phyloP scores from a whole-genome alignment of 1,140 invertebrate genomes.

The Anastrepha obliqua region DNA sequence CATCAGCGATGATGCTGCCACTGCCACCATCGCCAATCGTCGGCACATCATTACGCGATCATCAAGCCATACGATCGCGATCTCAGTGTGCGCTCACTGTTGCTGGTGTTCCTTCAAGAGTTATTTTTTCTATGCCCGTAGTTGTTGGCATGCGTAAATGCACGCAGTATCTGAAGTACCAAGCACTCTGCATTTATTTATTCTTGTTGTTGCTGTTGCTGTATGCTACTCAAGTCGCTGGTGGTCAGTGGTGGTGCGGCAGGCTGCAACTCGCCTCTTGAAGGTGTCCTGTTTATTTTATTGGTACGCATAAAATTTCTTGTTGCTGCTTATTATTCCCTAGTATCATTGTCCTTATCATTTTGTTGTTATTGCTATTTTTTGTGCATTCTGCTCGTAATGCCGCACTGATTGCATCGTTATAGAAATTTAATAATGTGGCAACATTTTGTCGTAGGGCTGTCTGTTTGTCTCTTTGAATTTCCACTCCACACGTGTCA shows the following conservation, averaged over 20 bases:
- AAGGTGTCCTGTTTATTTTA: slow-evolving; percentile 54
- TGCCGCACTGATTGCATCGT: slow-evolving; percentile 41
- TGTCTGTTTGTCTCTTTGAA: not conserved
- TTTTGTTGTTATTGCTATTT: not conserved
- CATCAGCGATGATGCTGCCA: not conserved
- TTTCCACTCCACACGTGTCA: slow-evolving; percentile 49
- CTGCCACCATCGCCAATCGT: not conserved
- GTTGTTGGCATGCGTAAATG: slow-evolving; percentile 33
- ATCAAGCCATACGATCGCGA: slow-evolving; percentile 40
- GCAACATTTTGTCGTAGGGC: slow-evolving; percentile 49
- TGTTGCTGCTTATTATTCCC: slow-evolving; percentile 15
- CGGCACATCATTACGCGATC: slow-evolving; percentile 47
- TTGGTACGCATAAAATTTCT: slow-evolving; percentile 42
- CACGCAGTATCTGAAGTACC: not conserved
- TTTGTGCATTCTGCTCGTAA: not conserved
- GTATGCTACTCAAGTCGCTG: not conserved
- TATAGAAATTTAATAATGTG: slow-evolving; percentile 55
- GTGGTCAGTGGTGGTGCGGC: not conserved
- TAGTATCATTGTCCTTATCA: slow-evolving; percentile 1
- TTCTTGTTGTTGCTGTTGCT: not conserved
- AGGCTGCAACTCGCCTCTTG: not conserved
- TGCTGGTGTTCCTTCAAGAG: not conserved
- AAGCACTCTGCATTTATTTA: not conserved
- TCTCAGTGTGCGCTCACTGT: not conserved
- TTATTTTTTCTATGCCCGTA: not conserved